A percentile compares a stretch with the other conserved stretches of the same genome.
phyloP scores from a whole-genome alignment of 1,140 invertebrate species.

The Heliconius nattereri region DNA sequence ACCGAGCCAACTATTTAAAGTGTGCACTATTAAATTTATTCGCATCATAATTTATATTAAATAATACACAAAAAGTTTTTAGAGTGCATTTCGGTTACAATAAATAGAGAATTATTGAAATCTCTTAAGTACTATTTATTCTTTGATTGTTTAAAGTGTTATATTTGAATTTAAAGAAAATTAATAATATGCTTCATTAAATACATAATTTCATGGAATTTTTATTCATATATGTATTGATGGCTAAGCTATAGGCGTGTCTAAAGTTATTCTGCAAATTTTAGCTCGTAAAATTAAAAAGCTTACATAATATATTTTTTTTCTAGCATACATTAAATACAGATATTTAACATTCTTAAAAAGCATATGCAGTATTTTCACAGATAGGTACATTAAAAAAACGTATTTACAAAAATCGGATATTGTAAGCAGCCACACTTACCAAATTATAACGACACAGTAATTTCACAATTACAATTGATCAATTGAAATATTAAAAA shows the following conservation, averaged over 20 bases:
- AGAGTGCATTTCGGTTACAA: conserved; percentile 27
- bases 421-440: neutral
- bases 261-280: too few species aligned
- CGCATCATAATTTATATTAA: conserved; percentile 46
- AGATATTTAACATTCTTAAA: too few species aligned
- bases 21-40: conserved; percentile 54
- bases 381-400: too few species aligned
- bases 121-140: neutral
- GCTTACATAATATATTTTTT: too few species aligned
- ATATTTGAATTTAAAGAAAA: neutral
- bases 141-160: neutral
- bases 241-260: too few species aligned
- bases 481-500: neutral
- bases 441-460: neutral
- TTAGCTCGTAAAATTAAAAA: too few species aligned
- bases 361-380: too few species aligned
- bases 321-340: too few species aligned
- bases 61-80: conserved; percentile 40
- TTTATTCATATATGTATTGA: too few species aligned
- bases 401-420: too few species aligned
- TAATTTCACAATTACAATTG: neutral
- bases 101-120: neutral
- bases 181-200: neutral
- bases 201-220: too few species aligned
- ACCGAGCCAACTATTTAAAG: conserved; percentile 72